Conservation (phyloP, 2,888 invertebrate genomes). For the Drosophila seclusa region DNA sequence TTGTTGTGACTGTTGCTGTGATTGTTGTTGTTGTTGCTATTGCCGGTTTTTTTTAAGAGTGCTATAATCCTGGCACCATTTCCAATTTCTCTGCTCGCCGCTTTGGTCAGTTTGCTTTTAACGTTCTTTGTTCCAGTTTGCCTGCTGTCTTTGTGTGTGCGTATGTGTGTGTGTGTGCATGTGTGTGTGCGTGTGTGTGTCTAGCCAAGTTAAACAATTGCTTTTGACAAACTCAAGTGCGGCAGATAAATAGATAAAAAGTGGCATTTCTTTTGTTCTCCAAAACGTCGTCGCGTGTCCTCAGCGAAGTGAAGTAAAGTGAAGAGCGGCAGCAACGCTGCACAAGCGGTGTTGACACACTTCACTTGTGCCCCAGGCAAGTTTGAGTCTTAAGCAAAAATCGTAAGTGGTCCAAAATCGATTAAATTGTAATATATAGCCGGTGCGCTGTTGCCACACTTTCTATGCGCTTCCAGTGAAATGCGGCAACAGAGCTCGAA, state of each 20-base stretch:
- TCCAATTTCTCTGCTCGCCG: conserved; percentile 29
- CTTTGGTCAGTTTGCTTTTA: conserved; percentile 43
- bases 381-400: not conserved
- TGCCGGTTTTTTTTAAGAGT: not conserved
- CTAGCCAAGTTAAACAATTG: conserved; percentile 68
- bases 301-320: not conserved
- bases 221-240: conserved; percentile 72
- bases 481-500: not conserved
- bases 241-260: conserved; percentile 68
- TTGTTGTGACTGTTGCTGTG: not conserved
- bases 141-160: not conserved
- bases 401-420: not conserved
- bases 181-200: conserved; percentile 29
- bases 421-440: not conserved
- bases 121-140: conserved; percentile 51
- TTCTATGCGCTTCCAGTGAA: not conserved
- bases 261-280: conserved; percentile 34
- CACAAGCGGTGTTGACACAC: not conserved
- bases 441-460: not conserved
- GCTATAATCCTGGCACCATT: conserved; percentile 16
- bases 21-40: conserved; percentile 7
- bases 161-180: conserved; percentile 3
- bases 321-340: conserved; percentile 42
- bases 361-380: not conserved
- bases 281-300: conserved; percentile 19